These are phyloP conservation scores for Leucophenga varia DNA, from an alignment of 1,140 invertebrate species.

Conservation along the genomic window DNA sequence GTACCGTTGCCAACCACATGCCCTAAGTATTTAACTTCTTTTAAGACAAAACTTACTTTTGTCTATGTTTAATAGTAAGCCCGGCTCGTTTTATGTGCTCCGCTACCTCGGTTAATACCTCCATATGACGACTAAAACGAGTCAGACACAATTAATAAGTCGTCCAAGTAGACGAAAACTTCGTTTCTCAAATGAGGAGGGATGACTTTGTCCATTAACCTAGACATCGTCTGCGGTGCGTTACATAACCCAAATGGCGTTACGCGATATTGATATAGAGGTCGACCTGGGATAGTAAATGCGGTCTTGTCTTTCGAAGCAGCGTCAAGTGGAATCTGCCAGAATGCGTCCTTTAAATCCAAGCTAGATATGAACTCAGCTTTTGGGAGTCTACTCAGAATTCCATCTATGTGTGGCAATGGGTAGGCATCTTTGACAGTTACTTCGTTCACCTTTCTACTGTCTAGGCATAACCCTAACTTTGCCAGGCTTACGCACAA, in stretches of 20 bases:
- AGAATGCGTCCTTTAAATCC: too few species aligned
- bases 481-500: conserved; percentile 13
- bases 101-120: conserved; percentile 3
- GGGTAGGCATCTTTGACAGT: conserved; percentile 40
- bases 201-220: conserved; percentile 6
- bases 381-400: conserved; percentile 36
- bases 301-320: conserved; percentile 42
- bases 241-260: conserved; percentile 9
- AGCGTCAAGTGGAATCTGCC: conserved; percentile 22
- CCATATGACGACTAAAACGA: conserved; percentile 3
- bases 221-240: background rate
- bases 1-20: conserved; percentile 25
- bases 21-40: conserved; percentile 20
- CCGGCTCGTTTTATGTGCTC: background rate
- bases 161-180: conserved; percentile 15
- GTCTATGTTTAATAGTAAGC: conserved; percentile 11
- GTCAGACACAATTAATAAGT: conserved; percentile 9
- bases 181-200: conserved; percentile 2
- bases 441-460: conserved; percentile 41
- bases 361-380: conserved; percentile 23
- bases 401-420: conserved; percentile 30
- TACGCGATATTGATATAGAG: conserved; percentile 6
- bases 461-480: conserved; percentile 36
- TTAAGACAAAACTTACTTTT: conserved; percentile 27
- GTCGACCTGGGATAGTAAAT: too few species aligned